These are phyloP conservation scores for Spheniscus humboldti DNA, from an alignment of 2,797 vertebrate species.

Conservation along the genomic window DNA sequence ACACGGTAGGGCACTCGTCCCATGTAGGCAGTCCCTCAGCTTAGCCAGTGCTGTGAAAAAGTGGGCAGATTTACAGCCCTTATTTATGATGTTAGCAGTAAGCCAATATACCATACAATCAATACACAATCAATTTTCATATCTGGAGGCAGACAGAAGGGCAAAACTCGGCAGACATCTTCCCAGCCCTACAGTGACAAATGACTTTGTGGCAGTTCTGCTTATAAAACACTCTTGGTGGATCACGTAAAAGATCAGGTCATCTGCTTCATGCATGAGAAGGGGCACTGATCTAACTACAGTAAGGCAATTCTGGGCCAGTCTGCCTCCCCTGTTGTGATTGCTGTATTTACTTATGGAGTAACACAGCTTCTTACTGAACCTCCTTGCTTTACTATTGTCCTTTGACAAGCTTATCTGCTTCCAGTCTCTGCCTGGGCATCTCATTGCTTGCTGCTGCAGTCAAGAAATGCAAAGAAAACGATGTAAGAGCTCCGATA, in stretches of 20 bases:
- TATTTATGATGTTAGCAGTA: neutral
- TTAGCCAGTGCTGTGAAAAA: neutral
- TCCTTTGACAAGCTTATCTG: neutral
- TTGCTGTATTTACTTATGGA: neutral
- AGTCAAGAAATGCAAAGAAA: neutral
- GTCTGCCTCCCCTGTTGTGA: neutral
- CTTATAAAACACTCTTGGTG: neutral
- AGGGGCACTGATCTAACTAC: neutral
- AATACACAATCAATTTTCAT: neutral
- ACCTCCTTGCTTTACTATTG: neutral
- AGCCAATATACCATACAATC: neutral
- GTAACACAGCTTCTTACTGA: neutral
- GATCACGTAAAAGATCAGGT: neutral
- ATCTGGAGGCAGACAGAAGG: neutral
- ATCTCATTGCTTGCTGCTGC: neutral
- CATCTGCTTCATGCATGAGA: neutral
- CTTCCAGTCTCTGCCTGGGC: neutral
- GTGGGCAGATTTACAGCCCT: neutral
- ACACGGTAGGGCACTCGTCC: accelerated
- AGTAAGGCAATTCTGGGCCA: neutral
- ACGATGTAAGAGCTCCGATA: accelerated
- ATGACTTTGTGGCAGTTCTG: neutral
- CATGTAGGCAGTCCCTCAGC: accelerated
- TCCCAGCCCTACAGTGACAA: neutral
- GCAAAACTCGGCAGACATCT: neutral